These are phyloP conservation scores for Eulemur rubriventer DNA, from an alignment of 2,797 vertebrate genomes.

Conservation along the genomic window DNA sequence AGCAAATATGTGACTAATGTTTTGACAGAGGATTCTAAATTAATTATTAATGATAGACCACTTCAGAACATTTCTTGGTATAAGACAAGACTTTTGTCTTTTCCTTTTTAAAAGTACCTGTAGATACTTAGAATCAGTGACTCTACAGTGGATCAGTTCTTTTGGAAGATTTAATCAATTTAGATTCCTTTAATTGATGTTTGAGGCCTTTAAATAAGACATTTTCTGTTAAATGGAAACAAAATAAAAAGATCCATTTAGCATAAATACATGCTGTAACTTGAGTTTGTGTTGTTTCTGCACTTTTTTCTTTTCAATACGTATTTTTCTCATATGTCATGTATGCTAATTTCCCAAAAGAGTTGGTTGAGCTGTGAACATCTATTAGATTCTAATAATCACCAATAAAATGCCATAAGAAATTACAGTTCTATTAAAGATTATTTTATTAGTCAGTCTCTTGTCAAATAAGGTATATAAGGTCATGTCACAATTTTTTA, in stretches of 20 bases:
- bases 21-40: constrained; percentile 77
- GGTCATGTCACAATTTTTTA: neutral
- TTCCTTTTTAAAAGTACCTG: constrained; percentile 49
- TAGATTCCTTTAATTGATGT: neutral
- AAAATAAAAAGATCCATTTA: neutral
- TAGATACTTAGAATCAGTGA: constrained; percentile 41
- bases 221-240: constrained; percentile 1
- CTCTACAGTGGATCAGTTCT: neutral
- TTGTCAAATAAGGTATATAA: neutral
- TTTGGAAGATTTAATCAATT: constrained; percentile 42
- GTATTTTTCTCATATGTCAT: neutral
- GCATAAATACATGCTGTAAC: neutral
- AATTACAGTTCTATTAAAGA: neutral
- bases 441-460: constrained; percentile 24
- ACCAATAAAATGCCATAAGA: neutral
- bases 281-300: neutral
- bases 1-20: constrained; percentile 72
- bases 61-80: constrained; percentile 61
- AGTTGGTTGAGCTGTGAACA: neutral
- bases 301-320: neutral
- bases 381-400: constrained; percentile 3
- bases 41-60: constrained; percentile 75
- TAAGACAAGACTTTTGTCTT: constrained; percentile 60
- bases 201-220: neutral
- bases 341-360: neutral